phyloP scores from a whole-genome alignment of 1,140 invertebrate genomes.

The Homarus americanus region DNA sequence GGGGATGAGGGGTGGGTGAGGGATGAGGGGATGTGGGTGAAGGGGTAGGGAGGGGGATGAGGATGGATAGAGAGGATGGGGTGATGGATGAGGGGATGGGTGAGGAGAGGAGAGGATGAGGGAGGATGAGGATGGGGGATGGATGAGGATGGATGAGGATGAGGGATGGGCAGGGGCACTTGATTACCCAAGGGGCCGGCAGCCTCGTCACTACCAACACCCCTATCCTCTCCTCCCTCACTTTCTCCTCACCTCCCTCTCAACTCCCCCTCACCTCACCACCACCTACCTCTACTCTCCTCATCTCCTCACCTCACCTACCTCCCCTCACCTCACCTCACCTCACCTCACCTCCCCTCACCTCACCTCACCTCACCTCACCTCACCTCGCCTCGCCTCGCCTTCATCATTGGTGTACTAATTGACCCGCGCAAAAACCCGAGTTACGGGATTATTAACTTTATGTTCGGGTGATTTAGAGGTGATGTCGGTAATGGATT shows the following conservation, averaged over 20 bases:
- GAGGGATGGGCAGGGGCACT: too few species aligned
- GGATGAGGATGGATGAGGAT: too few species aligned
- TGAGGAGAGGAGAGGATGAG: too few species aligned
- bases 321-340: neutral
- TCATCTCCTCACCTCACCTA: neutral
- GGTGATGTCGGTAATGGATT: slow-evolving; percentile 5
- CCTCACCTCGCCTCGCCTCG: slow-evolving; percentile 24
- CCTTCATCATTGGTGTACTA: neutral
- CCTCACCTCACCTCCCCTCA: slow-evolving; percentile 25
- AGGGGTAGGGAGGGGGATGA: too few species aligned
- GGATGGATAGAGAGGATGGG: too few species aligned
- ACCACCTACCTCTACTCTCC: neutral
- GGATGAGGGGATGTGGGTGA: too few species aligned
- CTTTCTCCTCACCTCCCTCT: neutral
- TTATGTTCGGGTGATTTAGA: slow-evolving; percentile 2
- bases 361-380: slow-evolving; percentile 37
- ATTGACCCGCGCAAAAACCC: neutral
- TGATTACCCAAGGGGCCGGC: too few species aligned
- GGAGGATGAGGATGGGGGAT: too few species aligned
- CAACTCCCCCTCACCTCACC: too few species aligned
- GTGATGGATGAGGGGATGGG: too few species aligned
- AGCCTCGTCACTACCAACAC: too few species aligned
- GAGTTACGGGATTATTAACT: slow-evolving; percentile 6
- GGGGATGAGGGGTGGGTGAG: too few species aligned
- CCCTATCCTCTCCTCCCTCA: neutral